Evolutionary conservation across 1,140 invertebrate genomes (phyloP).

Genomic region (Trachymyrmex cornetzi): DNA sequence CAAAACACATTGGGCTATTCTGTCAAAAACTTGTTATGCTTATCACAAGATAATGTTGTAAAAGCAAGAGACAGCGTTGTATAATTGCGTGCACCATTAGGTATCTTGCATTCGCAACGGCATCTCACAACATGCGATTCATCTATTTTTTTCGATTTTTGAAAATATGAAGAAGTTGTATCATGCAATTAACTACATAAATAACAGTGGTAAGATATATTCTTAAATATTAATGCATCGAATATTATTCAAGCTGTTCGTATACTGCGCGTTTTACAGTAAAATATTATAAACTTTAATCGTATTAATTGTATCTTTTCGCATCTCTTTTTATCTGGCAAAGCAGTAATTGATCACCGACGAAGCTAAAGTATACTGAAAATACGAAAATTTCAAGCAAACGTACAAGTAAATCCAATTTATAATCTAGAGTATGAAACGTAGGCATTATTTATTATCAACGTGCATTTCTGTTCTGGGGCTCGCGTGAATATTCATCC

Average conservation of each 20-base stretch:
- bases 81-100: not conserved
- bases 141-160: conserved; percentile 17
- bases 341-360: not conserved
- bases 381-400: conserved; percentile 20
- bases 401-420: conserved; percentile 47
- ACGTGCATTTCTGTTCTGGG: not conserved
- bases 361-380: not conserved
- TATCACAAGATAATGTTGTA: not conserved
- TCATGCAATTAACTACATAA: conserved; percentile 9
- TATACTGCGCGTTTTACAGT: not conserved
- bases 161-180: not conserved
- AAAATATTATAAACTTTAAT: conserved; percentile 17
- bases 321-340: not conserved
- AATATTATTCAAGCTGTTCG: not conserved
- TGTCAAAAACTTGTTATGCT: not conserved
- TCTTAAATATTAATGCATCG: conserved; percentile 7
- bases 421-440: conserved; percentile 21
- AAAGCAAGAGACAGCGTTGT: not conserved
- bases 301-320: not conserved
- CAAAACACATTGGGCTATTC: not conserved
- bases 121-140: conserved; percentile 1
- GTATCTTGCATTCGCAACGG: conserved; percentile 3
- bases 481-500: conserved; percentile 41
- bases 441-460: conserved; percentile 13
- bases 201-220: not conserved